Evolutionary conservation across 2,888 invertebrate genomes (phyloP), one percentile per base, ranked within the genome.

Genomic region (Monochamus alternatus): DNA sequence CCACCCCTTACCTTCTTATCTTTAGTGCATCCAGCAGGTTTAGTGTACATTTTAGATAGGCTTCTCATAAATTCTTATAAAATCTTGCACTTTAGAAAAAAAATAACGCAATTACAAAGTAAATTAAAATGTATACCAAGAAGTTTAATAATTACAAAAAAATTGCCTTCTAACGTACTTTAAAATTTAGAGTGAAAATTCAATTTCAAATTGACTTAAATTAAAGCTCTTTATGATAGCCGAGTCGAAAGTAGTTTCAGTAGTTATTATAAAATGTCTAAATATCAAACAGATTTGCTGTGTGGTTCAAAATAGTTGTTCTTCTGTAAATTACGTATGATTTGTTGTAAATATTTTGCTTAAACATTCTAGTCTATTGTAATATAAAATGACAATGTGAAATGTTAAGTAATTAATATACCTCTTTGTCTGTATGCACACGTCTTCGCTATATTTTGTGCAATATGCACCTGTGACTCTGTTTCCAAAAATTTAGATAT

Each of bases 311-410:
- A 59, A 82, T 81, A 80, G 58, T 82, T 81, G 82, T 84, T 82
- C 79, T 81, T 82, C 71, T 82, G 78, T 82, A 81, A 80, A 82
- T 84, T 83, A 80, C 78, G 73, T 74, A 77, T 77, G 77, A 60
- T 75, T 71, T 82, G 81, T 81, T 84, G 83, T 83, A 84, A 77
- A 82, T 81, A 80, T 80, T 81, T 80, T 75, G 82, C 82, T 81
- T 82, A 62, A 80, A 81, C 78, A 82, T 82, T 83, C 83, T 83
- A 83, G 83, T 83, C 83, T 81, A 79, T 76, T 75, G 74, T 78
- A 75, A 70, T 51, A 64, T 64, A 44, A 73, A 72, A 66, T 68
- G 65, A 72, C 62, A 51, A 60, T 70, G 71, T 77, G 70, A 75
- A 77, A 67, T 63, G 72, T 75, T 74, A 66, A 73, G 70, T 69